These are phyloP conservation scores for Andricus quercusramuli DNA, from an alignment of 2,888 invertebrate genomes.

Conservation along the genomic window DNA sequence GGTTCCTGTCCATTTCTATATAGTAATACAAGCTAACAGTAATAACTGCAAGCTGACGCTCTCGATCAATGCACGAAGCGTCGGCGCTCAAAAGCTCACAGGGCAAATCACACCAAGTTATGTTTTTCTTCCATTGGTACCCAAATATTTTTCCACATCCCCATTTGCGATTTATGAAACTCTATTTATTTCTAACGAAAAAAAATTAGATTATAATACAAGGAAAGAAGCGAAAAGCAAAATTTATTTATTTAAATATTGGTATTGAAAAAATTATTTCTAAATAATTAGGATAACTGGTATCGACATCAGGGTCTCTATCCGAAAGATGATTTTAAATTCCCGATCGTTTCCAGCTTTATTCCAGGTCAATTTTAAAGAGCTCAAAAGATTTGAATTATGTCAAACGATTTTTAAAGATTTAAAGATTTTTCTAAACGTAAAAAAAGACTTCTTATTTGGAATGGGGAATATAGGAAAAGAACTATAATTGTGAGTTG, in stretches of 20 bases:
- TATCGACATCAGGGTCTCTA: too few relatives aligned
- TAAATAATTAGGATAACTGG: too few relatives aligned
- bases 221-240: not conserved
- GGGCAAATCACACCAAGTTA: conserved; percentile 1
- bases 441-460: too few relatives aligned
- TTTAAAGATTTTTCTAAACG: too few relatives aligned
- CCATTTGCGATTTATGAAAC: not conserved
- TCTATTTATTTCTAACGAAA: not conserved
- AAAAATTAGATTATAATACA: not conserved
- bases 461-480: too few relatives aligned
- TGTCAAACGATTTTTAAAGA: too few relatives aligned
- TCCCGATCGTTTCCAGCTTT: too few relatives aligned
- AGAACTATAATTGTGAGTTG: too few relatives aligned
- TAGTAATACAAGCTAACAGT: conserved; percentile 62
- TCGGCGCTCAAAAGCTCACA: conserved; percentile 67
- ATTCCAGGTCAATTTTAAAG: too few relatives aligned
- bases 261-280: not conserved
- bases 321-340: too few relatives aligned
- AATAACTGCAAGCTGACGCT: conserved; percentile 78
- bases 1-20: conserved; percentile 53
- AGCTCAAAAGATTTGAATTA: too few relatives aligned
- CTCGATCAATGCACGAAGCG: conserved; percentile 72
- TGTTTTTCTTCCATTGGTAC: not conserved
- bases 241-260: too few relatives aligned
- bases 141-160: not conserved